Percentiles rank a stretch among this genome's conserved stretches.
Evolutionary conservation across 2,888 invertebrate species (phyloP).

Genomic region (Tenthredo notha): DNA sequence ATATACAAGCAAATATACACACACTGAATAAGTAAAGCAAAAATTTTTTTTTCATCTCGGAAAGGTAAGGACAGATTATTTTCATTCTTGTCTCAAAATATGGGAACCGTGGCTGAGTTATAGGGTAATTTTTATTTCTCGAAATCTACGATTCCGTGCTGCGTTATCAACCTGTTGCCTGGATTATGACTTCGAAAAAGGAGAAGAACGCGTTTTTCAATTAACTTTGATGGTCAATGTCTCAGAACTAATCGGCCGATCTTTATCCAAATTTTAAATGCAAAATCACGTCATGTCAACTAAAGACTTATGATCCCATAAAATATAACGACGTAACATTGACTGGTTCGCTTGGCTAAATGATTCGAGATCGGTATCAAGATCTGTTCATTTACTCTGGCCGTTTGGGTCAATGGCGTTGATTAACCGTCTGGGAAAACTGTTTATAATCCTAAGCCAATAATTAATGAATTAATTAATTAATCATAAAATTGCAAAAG

Average conservation of each 20-base stretch:
- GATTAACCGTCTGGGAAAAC: background rate
- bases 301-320: background rate
- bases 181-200: background rate
- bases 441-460: background rate
- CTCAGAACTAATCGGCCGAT: background rate
- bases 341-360: background rate
- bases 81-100: too few species aligned
- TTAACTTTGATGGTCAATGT: background rate
- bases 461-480: background rate
- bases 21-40: too few species aligned
- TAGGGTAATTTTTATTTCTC: too few species aligned
- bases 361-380: background rate
- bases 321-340: background rate
- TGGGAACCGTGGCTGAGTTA: too few species aligned
- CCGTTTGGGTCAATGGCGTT: background rate
- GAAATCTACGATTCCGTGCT: too few species aligned
- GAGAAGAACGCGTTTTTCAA: background rate
- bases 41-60: too few species aligned
- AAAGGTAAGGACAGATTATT: too few species aligned
- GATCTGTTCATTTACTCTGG: background rate
- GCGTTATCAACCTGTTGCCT: background rate
- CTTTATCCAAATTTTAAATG: background rate
- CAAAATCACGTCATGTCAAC: background rate
- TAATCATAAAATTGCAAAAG: background rate
- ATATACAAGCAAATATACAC: too few species aligned